These are phyloP conservation scores for Wiebesia pumilae DNA, from an alignment of 1,140 invertebrate genomes.

Conservation along the genomic window DNA sequence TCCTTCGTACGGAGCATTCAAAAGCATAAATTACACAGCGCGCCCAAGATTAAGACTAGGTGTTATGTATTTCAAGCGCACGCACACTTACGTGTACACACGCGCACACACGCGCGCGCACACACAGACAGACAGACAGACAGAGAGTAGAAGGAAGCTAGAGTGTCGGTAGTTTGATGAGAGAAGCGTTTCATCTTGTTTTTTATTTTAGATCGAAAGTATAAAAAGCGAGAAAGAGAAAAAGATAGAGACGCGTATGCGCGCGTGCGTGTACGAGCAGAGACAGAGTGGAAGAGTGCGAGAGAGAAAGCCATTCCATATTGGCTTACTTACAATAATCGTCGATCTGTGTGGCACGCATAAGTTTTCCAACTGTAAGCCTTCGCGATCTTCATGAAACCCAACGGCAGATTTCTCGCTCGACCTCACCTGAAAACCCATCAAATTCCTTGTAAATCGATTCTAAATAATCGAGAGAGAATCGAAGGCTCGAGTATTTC, in stretches of 20 bases:
- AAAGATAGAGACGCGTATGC: neutral
- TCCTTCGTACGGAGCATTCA: neutral
- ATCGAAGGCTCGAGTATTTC: conserved; percentile 1
- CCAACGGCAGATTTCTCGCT: conserved; percentile 63
- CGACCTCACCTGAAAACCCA: conserved; percentile 70
- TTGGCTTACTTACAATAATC: conserved; percentile 67
- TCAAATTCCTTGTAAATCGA: conserved; percentile 62
- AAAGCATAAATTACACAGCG: neutral
- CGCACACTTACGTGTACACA: neutral
- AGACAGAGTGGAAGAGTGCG: neutral
- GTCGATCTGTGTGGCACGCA: conserved; percentile 67
- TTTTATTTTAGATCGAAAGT: neutral
- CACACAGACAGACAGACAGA: neutral
- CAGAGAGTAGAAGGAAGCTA: neutral
- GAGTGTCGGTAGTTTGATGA: neutral
- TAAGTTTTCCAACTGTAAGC: conserved; percentile 70
- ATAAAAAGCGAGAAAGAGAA: neutral
- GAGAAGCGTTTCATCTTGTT: neutral
- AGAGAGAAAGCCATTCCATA: neutral
- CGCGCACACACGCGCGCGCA: neutral
- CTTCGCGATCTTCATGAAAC: conserved; percentile 66
- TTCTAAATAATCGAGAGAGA: conserved; percentile 48
- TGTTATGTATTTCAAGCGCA: neutral
- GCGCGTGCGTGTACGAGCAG: neutral
- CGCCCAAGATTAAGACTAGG: neutral